Base-by-base conservation (phyloP, 2,113 vertebrate species). In the Macroglossus sobrinus region DNA sequence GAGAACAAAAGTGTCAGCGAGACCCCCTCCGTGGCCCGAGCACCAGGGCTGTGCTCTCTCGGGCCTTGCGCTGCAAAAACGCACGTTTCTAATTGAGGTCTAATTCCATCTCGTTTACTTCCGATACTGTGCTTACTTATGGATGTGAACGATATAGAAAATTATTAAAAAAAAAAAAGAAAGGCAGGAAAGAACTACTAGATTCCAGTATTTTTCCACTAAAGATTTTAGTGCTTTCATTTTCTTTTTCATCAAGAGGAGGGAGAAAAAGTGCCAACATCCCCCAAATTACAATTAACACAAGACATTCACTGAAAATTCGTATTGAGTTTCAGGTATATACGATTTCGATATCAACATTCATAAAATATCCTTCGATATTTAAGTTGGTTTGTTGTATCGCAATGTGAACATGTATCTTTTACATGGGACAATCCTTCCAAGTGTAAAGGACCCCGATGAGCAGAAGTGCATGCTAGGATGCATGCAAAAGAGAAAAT, bases 1-100 rank as follows among this genome's bases (percentile, higher is more conserved):
- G 98, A 98, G 97, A 97, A 97, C 95, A 98, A 63, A 98, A 97
- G 95, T 7, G 84, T 97, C 79, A 95, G 93, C 47, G 76, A 97
- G 96, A 97, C 40, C 85, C 85, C 22, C 86, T 40, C 21, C 0
- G 76, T 3, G 61, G 28, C 35, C 33, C 0, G 50, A 0, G 2
- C 0, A 64, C 61, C 38, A 30, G 21, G 1, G 47, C 6, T 28
- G 2, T 0, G 15, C 28, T 26, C 57, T 26, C 59, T 28, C 84
- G 59, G 30, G 68, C 55, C 76, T 33, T 59, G 19, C 40, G 10
- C 8, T 2, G 16, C 3, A 11, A 28, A 92, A 40, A 53, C 11
- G 33, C 12, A 1, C 18, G 33, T 61, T 43, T 68, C 69, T 91
- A 33, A 28, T 26, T 26, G 38, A 59, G 2, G 38, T 28, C 38